phyloP scores from a whole-genome alignment of 2,888 invertebrate genomes.

The Achlya flavicornis region DNA sequence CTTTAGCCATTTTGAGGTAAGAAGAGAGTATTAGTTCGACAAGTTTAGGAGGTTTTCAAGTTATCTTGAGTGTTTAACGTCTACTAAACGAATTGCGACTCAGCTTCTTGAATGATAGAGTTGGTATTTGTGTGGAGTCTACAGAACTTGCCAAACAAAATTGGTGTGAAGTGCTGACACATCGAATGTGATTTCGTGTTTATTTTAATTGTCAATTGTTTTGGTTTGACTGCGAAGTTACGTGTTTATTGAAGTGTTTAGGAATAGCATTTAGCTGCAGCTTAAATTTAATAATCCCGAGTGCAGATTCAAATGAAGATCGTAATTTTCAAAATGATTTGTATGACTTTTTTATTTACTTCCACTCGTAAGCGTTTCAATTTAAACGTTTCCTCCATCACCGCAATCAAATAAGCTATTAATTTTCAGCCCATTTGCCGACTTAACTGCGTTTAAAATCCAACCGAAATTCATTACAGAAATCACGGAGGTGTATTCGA shows the following conservation, averaged over 20 bases:
- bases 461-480: background rate
- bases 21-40: constrained; percentile 78
- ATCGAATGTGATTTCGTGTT: constrained; percentile 47
- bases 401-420: background rate
- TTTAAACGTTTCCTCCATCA: background rate
- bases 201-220: constrained; percentile 51
- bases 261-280: background rate
- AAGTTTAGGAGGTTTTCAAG: constrained; percentile 72
- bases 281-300: too few relatives aligned
- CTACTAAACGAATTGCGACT: constrained; percentile 33
- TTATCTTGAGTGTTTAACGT: constrained; percentile 57
- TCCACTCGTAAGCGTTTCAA: too few relatives aligned
- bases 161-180: constrained; percentile 53
- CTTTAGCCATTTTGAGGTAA: constrained; percentile 75
- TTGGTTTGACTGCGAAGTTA: constrained; percentile 30
- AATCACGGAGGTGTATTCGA: constrained; percentile 28
- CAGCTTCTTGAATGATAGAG: constrained; percentile 27
- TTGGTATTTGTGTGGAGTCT: constrained; percentile 30
- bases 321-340: too few relatives aligned
- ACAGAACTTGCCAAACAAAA: constrained; percentile 41
- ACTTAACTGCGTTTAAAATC: constrained; percentile 1
- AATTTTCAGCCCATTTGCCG: constrained; percentile 1
- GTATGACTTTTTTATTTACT: too few relatives aligned
- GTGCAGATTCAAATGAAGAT: too few relatives aligned
- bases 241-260: constrained; percentile 26